Conservation (phyloP, 2,888 invertebrate species). For the Petrolisthes manimaculis region DNA sequence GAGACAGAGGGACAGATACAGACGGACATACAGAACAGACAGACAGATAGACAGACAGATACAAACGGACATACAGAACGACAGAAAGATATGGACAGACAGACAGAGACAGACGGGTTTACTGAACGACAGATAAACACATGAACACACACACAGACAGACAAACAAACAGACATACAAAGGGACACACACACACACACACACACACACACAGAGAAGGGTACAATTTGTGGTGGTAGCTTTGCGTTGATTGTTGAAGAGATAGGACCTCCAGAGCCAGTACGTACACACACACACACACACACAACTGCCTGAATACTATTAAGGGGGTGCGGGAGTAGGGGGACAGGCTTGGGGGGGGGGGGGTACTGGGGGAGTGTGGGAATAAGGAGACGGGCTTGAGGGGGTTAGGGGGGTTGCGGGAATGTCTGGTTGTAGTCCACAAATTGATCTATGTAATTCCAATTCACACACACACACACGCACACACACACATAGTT, state of each 20-base stretch:
- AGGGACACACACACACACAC: conserved; percentile 1
- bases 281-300: conserved; percentile 9
- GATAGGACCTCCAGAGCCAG: too few species aligned
- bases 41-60: too few species aligned
- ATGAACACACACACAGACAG: background rate
- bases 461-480: conserved; percentile 23
- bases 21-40: background rate
- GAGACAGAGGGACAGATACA: background rate
- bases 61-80: background rate
- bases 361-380: too few species aligned
- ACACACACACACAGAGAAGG: conserved; percentile 2
- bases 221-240: too few species aligned
- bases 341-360: too few species aligned
- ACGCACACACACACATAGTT: conserved; percentile 8
- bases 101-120: background rate
- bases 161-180: background rate
- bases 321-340: too few species aligned
- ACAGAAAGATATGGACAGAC: background rate
- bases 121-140: background rate
- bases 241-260: too few species aligned
- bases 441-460: too few species aligned
- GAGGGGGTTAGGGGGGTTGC: too few species aligned
- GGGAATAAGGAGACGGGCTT: too few species aligned
- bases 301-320: too few species aligned
- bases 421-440: too few species aligned